phyloP scores from a whole-genome alignment of 2,797 vertebrate species.

The Phylloscopus collybita region DNA sequence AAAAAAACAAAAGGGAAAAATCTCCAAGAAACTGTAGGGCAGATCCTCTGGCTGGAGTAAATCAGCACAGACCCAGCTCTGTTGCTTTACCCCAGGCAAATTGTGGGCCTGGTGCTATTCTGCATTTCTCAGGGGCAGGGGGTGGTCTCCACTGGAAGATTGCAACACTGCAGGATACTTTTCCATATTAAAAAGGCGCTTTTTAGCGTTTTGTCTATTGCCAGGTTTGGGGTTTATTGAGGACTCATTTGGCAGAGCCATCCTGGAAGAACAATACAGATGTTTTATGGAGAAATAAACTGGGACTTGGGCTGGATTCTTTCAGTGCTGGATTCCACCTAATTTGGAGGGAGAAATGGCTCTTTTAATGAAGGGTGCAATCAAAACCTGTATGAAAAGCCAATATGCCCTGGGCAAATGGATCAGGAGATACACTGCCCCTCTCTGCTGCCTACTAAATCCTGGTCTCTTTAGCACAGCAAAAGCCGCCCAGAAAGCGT shows the following conservation, averaged over 20 bases:
- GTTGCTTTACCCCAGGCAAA: slow-evolving; percentile 61
- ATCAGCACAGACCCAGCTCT: slow-evolving; percentile 30
- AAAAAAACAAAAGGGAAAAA: background rate
- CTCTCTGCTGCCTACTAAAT: slow-evolving; percentile 3
- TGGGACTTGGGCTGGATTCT: slow-evolving; percentile 61
- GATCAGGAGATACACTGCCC: slow-evolving; percentile 24
- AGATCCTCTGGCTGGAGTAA: slow-evolving; percentile 53
- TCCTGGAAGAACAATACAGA: slow-evolving; percentile 74
- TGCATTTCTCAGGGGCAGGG: slow-evolving; percentile 67
- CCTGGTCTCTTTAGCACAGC: background rate
- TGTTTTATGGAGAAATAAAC: slow-evolving; percentile 75
- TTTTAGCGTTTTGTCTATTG: slow-evolving; percentile 68
- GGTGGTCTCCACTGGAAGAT: slow-evolving; percentile 69
- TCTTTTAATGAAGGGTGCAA: slow-evolving; percentile 67
- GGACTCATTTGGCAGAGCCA: slow-evolving; percentile 73
- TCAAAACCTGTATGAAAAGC: slow-evolving; percentile 58
- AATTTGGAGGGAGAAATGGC: slow-evolving; percentile 59
- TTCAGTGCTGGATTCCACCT: slow-evolving; percentile 66
- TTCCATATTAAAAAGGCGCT: slow-evolving; percentile 76
- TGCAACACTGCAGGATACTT: slow-evolving; percentile 74
- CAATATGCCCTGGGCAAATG: slow-evolving; percentile 47
- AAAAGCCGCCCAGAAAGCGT: background rate
- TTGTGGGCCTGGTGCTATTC: slow-evolving; percentile 53
- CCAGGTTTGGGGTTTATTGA: slow-evolving; percentile 73
- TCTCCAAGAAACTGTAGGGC: background rate